Evolutionary conservation across 1,140 invertebrate genomes (phyloP).

Genomic region (Adoxophyes honmai): DNA sequence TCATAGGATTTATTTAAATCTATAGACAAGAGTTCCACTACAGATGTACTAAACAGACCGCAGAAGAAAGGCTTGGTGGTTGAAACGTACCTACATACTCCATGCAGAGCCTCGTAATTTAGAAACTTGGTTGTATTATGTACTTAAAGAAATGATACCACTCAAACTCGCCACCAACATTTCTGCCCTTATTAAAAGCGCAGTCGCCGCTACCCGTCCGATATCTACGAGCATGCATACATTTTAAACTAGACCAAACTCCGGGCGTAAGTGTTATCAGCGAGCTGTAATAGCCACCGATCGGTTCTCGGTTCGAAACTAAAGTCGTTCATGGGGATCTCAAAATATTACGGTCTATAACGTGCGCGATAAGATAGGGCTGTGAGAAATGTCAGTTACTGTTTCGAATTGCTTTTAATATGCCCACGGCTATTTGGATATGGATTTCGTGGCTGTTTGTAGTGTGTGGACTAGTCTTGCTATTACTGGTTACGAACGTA

Average conservation of each 20-base stretch:
- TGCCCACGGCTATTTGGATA: constrained; percentile 1
- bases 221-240: constrained; percentile 6
- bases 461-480: no score
- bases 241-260: constrained; percentile 15
- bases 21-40: no score
- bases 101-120: no score
- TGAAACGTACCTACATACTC: no score
- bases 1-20: no score
- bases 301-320: constrained; percentile 10
- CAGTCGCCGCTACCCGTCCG: not conserved
- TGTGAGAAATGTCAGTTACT: constrained; percentile 14
- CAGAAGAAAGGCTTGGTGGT: no score
- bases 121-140: not conserved
- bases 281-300: not conserved
- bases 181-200: not conserved
- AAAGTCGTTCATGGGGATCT: constrained; percentile 12
- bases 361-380: constrained; percentile 12
- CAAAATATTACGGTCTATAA: constrained; percentile 15
- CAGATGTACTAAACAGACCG: no score
- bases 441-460: not conserved
- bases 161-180: not conserved
- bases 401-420: constrained; percentile 8
- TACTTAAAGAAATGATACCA: not conserved
- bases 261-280: constrained; percentile 1
- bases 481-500: no score